Evolutionary conservation across 2,888 invertebrate genomes (phyloP).

Genomic region (Xestia xanthographa): DNA sequence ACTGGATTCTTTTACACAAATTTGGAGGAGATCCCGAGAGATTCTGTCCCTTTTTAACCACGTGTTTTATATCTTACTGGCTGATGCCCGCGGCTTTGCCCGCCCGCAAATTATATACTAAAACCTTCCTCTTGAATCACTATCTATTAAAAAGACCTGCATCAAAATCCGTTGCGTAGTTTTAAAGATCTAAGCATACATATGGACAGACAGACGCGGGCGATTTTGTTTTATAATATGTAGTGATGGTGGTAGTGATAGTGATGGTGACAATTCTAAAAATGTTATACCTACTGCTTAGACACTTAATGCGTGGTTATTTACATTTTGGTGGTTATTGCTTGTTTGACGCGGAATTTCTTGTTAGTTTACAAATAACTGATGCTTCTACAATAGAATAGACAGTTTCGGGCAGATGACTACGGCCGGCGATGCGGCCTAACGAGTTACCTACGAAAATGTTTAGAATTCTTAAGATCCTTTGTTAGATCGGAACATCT

Average conservation of each 20-base stretch:
- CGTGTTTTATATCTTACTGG: too few relatives aligned
- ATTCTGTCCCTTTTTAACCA: not conserved
- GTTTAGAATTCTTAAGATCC: not conserved
- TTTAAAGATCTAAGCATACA: too few relatives aligned
- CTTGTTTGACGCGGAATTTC: conserved; percentile 8
- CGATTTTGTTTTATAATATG: too few relatives aligned
- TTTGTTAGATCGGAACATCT: not conserved
- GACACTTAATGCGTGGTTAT: not conserved
- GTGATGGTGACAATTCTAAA: not conserved
- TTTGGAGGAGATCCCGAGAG: not conserved
- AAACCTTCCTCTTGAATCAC: too few relatives aligned
- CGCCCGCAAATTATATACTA: too few relatives aligned
- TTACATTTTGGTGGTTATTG: not conserved
- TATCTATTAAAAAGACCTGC: too few relatives aligned
- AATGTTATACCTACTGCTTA: not conserved
- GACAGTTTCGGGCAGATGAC: not conserved
- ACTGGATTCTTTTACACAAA: not conserved
- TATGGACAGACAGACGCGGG: too few relatives aligned
- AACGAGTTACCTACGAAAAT: not conserved
- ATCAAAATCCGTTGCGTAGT: too few relatives aligned
- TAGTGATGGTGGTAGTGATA: too few relatives aligned
- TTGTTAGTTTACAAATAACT: conserved; percentile 8
- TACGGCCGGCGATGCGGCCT: not conserved
- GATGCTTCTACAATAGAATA: not conserved
- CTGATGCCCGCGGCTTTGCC: too few relatives aligned